phyloP scores from a whole-genome alignment of 23 tunicate genomes.

The Phallusia fumigata region DNA sequence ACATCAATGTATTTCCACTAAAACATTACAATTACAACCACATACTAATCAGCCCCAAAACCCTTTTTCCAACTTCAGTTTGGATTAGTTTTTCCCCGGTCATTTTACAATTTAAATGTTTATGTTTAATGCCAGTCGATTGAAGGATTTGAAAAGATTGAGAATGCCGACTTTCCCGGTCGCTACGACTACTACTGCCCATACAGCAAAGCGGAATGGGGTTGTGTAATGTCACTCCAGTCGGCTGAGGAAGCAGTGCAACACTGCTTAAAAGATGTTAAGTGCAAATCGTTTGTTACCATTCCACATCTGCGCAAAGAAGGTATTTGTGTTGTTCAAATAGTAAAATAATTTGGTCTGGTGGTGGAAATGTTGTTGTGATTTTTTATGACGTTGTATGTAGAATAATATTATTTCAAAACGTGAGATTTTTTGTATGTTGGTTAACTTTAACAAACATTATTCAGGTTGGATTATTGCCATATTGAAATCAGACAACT shows the following conservation, averaged over 20 bases:
- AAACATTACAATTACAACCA: too few relatives aligned
- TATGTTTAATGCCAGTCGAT: not conserved
- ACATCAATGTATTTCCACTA: too few relatives aligned
- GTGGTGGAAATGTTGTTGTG: too few relatives aligned
- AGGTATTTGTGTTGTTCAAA: constrained; percentile 21
- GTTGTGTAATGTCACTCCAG: constrained; percentile 77
- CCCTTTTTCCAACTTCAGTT: too few relatives aligned
- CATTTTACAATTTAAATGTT: too few relatives aligned
- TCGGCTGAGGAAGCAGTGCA: constrained; percentile 64
- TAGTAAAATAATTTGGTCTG: not conserved
- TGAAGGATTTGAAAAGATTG: constrained; percentile 68
- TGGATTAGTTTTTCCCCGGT: too few relatives aligned
- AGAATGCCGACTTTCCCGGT: constrained; percentile 85
- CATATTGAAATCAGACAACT: constrained; percentile 76
- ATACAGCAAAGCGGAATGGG: constrained; percentile 93
- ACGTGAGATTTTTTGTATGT: too few relatives aligned
- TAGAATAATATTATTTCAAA: too few relatives aligned
- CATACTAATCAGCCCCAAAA: too few relatives aligned
- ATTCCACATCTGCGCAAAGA: constrained; percentile 91
- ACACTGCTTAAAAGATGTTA: constrained; percentile 52
- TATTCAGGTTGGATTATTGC: constrained; percentile 76
- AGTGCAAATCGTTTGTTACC: constrained; percentile 80
- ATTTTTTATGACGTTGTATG: too few relatives aligned
- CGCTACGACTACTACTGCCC: constrained; percentile 82
- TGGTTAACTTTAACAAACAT: not conserved